Base-by-base conservation (phyloP, 92 coral and sea anemone species). In the Siderastrea siderea region DNA sequence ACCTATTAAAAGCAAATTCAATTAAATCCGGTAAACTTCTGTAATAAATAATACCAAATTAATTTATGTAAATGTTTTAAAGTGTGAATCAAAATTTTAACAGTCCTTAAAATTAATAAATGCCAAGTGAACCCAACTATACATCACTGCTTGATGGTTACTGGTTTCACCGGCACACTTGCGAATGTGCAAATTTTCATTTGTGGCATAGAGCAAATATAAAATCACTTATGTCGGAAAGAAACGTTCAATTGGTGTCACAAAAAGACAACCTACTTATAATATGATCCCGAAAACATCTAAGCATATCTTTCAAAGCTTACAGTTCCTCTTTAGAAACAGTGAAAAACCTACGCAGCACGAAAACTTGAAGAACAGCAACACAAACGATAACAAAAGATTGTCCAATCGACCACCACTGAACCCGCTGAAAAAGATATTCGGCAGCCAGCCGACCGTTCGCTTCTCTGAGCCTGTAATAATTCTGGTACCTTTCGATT, bases 391-490 rank as follows among this genome's bases (percentile, higher is more conserved):
- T 83, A 16, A 97, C 74, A 3, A 89, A 59, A 19, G 99, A 96
- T 68, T 97, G 99, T 58, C 99, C 95, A 11, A 94, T 66, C 3
- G 99, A 97, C 99, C 99, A 97, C 99, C 99, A 97, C 65, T 94
- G 94, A 1, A 97, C 99, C 6, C 95, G 89, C 75, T 80, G 83
- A 26, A 77, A 84, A 19, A 97, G 78, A 53, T 91, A 82, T 15
- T 97, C 99, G 0, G 97, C 99, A 4, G 99, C 99, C 52, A 97
- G 55, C 8, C 99, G 95, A n/a, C 96, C 94, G 78, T 97, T 97
- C 2, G 99, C 97, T 70, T 97, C 99, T 68, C 99, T 85, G 47
- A 97, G 92, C 55, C 99, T 87, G 87, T 97, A 94, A 79, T 90
- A 96, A 80, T 97, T 97, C 87, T 97, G 99, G 74, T 97, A 97